Evolutionary conservation across 2,888 invertebrate genomes (phyloP).

Genomic region (Drosophila greeni): DNA sequence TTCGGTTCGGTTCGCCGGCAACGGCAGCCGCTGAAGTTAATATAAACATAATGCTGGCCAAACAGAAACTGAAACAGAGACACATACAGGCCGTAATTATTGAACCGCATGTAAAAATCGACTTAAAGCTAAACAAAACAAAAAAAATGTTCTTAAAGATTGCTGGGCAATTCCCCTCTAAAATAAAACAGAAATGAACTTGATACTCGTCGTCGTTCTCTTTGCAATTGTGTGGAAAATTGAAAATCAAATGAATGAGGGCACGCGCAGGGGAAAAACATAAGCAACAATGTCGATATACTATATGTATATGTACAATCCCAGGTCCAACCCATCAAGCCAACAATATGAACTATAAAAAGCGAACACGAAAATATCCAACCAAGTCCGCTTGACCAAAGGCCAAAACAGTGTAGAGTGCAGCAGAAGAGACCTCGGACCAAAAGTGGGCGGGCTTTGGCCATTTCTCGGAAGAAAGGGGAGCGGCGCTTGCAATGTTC

Average conservation of each 20-base stretch:
- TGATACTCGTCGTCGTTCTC: slow-evolving; percentile 46
- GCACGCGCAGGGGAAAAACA: slow-evolving; percentile 18
- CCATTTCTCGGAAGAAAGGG: slow-evolving; percentile 5
- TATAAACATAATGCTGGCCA: slow-evolving; percentile 32
- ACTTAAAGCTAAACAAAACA: slow-evolving; percentile 22
- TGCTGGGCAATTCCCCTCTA: slow-evolving; percentile 16
- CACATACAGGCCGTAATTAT: slow-evolving; percentile 27
- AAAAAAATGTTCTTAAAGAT: slow-evolving; percentile 30
- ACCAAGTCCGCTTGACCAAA: slow-evolving; percentile 69
- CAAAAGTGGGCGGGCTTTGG: slow-evolving; percentile 14
- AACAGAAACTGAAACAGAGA: slow-evolving; percentile 13
- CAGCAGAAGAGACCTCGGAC: slow-evolving; percentile 18
- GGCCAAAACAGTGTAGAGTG: slow-evolving; percentile 53
- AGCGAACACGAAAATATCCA: slow-evolving; percentile 66
- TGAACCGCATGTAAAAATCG: slow-evolving; percentile 39
- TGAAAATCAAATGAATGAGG: slow-evolving; percentile 66
- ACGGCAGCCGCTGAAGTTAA: slow-evolving; percentile 27
- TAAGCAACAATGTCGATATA: slow-evolving; percentile 49
- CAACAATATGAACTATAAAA: slow-evolving; percentile 70
- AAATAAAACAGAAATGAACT: slow-evolving; percentile 58
- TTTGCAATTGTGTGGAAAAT: slow-evolving; percentile 72
- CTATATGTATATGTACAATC: slow-evolving; percentile 22
- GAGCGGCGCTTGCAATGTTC: slow-evolving; percentile 8
- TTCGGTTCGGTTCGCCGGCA: slow-evolving; percentile 22
- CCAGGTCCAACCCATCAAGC: slow-evolving; percentile 38